Evolutionary conservation across 2,888 invertebrate species (phyloP), one percentile per base, ranked within the genome.

Genomic region (Anoplius nigerrimus): DNA sequence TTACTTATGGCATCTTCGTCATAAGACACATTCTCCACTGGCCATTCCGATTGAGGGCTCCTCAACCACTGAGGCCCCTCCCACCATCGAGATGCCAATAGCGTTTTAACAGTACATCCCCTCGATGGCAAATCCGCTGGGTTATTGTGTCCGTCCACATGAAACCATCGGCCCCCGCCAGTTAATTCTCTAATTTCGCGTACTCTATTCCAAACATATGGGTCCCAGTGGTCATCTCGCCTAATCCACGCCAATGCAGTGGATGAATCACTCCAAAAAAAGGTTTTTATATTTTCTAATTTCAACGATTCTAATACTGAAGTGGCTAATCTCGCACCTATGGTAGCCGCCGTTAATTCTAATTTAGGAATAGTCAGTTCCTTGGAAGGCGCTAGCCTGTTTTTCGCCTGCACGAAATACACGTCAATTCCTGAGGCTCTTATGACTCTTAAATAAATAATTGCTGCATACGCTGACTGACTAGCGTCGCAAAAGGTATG

Each of bases 111-210:
- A 0, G 34, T 61, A 15, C 66, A 73, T 3, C 86, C 86, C 15
- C 86, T 64, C 3, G 84, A 86, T 0, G 84, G 84, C 11, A 85
- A 66, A 72, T 87, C 85, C 5, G 84, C 86, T 0, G 84, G 83
- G 61, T 86, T 87, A 6, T 74, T 0, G 8, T 56, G 54, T 3
- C 84, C 84, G 0, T 85, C 83, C 6, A 86, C 74, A 70, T 82
- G 75, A 3, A 67, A 62, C 86, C 86, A 86, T 0, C 42, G 16
- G 2, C 70, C 66, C 6, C 22, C 24, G 2, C 24, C 24, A 8
- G 71, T 65, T 18, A 76, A 51, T 21, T 11, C 46, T 52, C 78
- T 63, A 43, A 84, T 83, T 70, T 84, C 83, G 15, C 46, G n/a
- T 1, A 66, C 52, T 3, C 66, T 46, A 56, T 66, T 66, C 42